Evolutionary conservation across 2,113 vertebrate genomes (phyloP), one percentile per base, ranked within the genome.

Genomic region (Chionomys nivalis): DNA sequence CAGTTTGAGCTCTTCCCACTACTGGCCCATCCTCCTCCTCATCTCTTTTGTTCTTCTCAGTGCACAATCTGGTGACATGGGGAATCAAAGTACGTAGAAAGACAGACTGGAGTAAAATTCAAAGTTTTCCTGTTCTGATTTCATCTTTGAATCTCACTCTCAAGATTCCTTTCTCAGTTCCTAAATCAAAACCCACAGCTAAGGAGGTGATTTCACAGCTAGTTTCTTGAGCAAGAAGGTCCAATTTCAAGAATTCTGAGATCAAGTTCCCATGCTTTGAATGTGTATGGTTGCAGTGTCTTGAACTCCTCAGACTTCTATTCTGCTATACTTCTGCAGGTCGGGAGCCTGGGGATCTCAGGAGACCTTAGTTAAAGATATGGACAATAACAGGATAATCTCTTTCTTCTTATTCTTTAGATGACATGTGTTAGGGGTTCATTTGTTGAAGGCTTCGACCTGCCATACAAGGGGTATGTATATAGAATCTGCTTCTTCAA

Each of bases 11-110:
- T 98, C 98, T 99, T 93, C 99, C 96, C 8, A 98, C 97, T 0
- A 98, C 97, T 0, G 96, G 96, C 5, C 79, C 98, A 10, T 99
- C 99, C 11, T 98, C 98, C 82, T 99, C 99, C 99, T 99, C 39
- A 99, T 98, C 97, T 97, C 99, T 91, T 98, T 99, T 99, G 95
- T 98, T 99, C 98, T 99, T 99, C 47, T 99, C 42, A 99, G 95
- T 5, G 98, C 97, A 93, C 99, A 99, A 1, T 98, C 99, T 24
- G 99, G 99, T 81, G 99, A 99, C 81, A 98, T 99, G 4, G 0
- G 99, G 99, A 7, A 99, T 99, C 98, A 94, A 99, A 97, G 93
- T 99, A 99, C 96, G 98, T 99, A 0, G 98, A 98, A 17, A 99
- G 99, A 90, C 99, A 98, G 0, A 47, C 98, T 99, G n/a, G 99